Evolutionary conservation across 2,888 invertebrate genomes (phyloP).

Genomic region (Shargacucullia verbasci): DNA sequence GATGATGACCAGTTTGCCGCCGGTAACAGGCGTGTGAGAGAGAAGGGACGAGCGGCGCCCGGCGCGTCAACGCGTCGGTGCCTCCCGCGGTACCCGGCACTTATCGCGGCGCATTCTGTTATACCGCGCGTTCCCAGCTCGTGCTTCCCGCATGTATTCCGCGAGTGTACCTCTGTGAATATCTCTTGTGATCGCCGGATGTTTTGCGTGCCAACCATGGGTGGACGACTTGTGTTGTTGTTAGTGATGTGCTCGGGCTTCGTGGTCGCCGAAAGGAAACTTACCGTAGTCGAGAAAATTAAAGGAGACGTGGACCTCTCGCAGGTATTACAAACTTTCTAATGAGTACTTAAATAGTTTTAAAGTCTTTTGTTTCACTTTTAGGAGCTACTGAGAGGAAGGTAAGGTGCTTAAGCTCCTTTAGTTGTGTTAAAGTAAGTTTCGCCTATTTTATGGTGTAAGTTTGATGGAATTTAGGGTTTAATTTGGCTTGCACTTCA

Average conservation of each 20-base stretch:
- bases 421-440: slow-evolving; percentile 33
- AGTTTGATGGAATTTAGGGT: slow-evolving; percentile 24
- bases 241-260: slow-evolving; percentile 77
- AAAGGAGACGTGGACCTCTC: slow-evolving; percentile 91
- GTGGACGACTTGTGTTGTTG: slow-evolving; percentile 78
- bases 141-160: slow-evolving; percentile 65
- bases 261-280: slow-evolving; percentile 76
- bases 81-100: slow-evolving; percentile 78
- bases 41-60: slow-evolving; percentile 68
- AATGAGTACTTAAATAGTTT: slow-evolving; percentile 57
- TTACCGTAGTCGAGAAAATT: slow-evolving; percentile 90
- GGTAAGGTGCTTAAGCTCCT: slow-evolving; percentile 21
- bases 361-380: slow-evolving; percentile 42
- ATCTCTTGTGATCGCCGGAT: slow-evolving; percentile 70
- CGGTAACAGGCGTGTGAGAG: slow-evolving; percentile 69
- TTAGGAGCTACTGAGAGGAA: slow-evolving; percentile 25
- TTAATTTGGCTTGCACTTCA: slow-evolving; percentile 17
- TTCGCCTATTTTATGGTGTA: slow-evolving; percentile 28
- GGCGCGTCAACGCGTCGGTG: slow-evolving; percentile 72
- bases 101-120: slow-evolving; percentile 74
- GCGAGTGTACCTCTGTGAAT: slow-evolving; percentile 77
- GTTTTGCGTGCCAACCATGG: slow-evolving; percentile 73
- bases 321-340: slow-evolving; percentile 88
- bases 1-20: slow-evolving; percentile 74
- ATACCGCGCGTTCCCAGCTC: slow-evolving; percentile 65